Evolutionary conservation across 2,888 invertebrate species (phyloP).

Genomic region (Pomacea canaliculata): DNA sequence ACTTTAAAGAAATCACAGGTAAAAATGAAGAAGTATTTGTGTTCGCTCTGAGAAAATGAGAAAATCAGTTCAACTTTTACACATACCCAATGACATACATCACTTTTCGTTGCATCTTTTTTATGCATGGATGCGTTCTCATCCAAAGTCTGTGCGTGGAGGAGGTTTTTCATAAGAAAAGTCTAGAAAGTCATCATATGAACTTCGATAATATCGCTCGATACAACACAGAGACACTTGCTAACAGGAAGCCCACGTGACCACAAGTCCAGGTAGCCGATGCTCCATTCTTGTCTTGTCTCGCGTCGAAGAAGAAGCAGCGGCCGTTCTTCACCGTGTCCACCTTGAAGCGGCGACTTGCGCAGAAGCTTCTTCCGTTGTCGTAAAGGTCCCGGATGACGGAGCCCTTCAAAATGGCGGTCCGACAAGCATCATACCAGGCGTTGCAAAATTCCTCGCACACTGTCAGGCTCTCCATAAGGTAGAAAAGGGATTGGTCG

Average conservation of each 20-base stretch:
- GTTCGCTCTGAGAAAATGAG: too few relatives aligned
- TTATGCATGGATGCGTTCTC: background rate
- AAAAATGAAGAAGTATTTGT: too few relatives aligned
- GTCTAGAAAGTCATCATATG: background rate
- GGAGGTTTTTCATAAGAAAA: background rate
- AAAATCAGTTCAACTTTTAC: too few relatives aligned
- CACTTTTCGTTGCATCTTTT: background rate
- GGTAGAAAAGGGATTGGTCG: slow-evolving; percentile 66
- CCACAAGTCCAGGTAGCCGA: background rate
- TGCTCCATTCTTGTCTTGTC: slow-evolving; percentile 37
- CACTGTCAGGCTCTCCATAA: slow-evolving; percentile 65
- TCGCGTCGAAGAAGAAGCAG: slow-evolving; percentile 61
- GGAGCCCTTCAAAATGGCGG: slow-evolving; percentile 68
- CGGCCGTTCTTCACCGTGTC: slow-evolving; percentile 46
- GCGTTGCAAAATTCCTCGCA: slow-evolving; percentile 68
- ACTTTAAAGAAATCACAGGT: too few relatives aligned
- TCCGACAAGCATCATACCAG: slow-evolving; percentile 66
- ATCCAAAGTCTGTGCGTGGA: background rate
- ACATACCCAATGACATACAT: background rate
- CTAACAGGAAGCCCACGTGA: background rate
- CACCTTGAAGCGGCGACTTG: slow-evolving; percentile 65
- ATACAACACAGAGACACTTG: background rate
- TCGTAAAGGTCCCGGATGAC: slow-evolving; percentile 63
- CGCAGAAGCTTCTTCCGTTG: slow-evolving; percentile 66
- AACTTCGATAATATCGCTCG: background rate